Base-by-base conservation (phyloP, 2,888 invertebrate species). In the Parnassius smintheus region DNA sequence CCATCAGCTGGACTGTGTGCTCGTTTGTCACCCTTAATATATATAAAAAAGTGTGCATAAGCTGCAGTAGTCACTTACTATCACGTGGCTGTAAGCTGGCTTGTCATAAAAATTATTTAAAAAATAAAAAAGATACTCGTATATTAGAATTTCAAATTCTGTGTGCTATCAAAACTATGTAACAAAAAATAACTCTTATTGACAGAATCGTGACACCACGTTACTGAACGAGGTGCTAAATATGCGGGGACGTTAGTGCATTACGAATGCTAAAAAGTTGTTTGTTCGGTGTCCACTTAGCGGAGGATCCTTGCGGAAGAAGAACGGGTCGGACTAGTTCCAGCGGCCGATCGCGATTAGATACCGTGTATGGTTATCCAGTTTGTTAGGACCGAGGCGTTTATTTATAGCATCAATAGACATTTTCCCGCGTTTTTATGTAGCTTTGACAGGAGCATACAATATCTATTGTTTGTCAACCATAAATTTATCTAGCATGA, bases 281-380 rank as follows among this genome's bases (percentile, higher is more conserved):
- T 69, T 71, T 65, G 74, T 70, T 73, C 74, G 76, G 69, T 73
- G 78, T 75, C 75, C 75, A 78, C 76, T 79, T 78, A 76, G 76
- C 65, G 70, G 61, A 65, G 68, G 73, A 80, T 78, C 81, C 74
- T 79, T 74, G 73, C 84, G 86, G 86, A 86, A 86, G 85, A 66
- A 62, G 70, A 82, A 84, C 86, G 69, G 66, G 85, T 83, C 70
- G 64, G 61, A 82, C 86, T 71, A 69, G 86, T 85, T 68, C 65
- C 56, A 46, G 54, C 22, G 12, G 13, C 44, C 59, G 62, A 50
- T 42, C 66, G 61, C 61, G 65, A 72, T 71, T 68, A 70, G 70
- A 69, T 68, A 68, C 70, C 56, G 48, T 11, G 49, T 65, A 57
- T 62, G 54, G 56, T 62, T 65, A 59, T 64, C 54, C 62, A 62